Evolutionary conservation across 2,797 vertebrate genomes (phyloP).

Genomic region (Mormyrops boulengeri): DNA sequence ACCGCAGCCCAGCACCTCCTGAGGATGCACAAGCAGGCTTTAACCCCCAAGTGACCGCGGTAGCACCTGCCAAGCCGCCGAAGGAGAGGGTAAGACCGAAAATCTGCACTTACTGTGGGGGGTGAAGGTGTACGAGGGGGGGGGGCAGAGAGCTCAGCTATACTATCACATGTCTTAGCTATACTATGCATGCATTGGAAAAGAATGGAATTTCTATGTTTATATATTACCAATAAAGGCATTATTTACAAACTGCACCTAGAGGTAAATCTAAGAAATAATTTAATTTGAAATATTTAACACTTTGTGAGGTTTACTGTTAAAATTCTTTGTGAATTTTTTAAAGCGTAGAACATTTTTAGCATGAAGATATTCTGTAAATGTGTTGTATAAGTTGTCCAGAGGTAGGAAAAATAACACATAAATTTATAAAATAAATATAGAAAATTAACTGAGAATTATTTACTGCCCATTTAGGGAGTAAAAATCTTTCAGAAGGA

Average conservation of each 20-base stretch:
- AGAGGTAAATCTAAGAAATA: neutral
- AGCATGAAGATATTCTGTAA: neutral
- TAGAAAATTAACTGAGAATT: neutral
- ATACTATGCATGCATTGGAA: neutral
- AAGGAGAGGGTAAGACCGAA: neutral
- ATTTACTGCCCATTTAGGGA: neutral
- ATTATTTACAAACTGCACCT: neutral
- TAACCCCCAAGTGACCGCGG: neutral
- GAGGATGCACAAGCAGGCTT: neutral
- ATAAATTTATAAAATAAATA: neutral
- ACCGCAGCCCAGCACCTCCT: neutral
- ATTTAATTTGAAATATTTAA: neutral
- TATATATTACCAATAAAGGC: neutral
- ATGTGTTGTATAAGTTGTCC: neutral
- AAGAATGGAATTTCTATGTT: neutral
- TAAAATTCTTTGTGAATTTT: neutral
- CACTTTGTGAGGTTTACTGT: neutral
- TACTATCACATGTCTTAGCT: neutral
- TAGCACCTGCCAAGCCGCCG: neutral
- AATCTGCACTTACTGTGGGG: neutral
- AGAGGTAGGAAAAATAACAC: neutral
- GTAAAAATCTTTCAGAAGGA: neutral
- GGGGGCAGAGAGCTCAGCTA: neutral
- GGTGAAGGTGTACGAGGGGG: neutral
- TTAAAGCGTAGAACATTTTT: neutral